phyloP scores from a whole-genome alignment of 2,113 vertebrate genomes.

The Tretioscincus oriximinensis region DNA sequence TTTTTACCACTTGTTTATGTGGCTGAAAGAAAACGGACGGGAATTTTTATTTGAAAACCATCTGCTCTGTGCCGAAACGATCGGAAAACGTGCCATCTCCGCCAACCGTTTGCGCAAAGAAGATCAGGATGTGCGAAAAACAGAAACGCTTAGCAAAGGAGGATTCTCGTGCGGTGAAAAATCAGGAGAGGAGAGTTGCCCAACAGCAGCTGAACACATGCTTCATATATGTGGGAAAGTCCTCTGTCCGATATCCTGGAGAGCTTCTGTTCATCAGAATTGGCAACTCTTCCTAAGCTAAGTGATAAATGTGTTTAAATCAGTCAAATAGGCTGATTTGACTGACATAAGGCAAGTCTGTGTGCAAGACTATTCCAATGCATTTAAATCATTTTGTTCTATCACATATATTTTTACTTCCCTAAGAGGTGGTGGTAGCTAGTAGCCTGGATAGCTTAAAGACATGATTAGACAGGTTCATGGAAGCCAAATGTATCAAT shows the following conservation, averaged over 20 bases:
- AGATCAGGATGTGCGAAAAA: not conserved
- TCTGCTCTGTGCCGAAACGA: not conserved
- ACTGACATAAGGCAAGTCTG: conserved; percentile 6
- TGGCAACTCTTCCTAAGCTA: conserved; percentile 26
- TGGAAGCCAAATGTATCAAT: too few species aligned
- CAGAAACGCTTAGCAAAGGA: not conserved
- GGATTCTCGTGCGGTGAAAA: not conserved
- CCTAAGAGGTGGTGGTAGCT: not conserved
- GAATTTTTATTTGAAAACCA: not conserved
- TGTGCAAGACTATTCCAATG: too few species aligned
- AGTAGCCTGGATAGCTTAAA: too few species aligned
- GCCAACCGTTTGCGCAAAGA: not conserved
- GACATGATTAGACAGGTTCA: too few species aligned
- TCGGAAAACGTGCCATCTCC: not conserved
- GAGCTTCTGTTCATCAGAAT: not conserved
- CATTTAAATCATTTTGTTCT: too few species aligned
- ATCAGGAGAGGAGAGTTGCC: too few species aligned
- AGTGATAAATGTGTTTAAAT: too few species aligned
- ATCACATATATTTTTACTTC: not conserved
- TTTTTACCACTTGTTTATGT: conserved; percentile 31
- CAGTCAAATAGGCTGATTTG: conserved; percentile 57
- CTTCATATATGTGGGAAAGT: not conserved
- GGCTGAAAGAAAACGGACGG: not conserved
- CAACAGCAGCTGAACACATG: too few species aligned
- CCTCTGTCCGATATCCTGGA: not conserved